Base-by-base conservation (phyloP, 1,140 invertebrate genomes). In the Leptonema lineaticorne region DNA sequence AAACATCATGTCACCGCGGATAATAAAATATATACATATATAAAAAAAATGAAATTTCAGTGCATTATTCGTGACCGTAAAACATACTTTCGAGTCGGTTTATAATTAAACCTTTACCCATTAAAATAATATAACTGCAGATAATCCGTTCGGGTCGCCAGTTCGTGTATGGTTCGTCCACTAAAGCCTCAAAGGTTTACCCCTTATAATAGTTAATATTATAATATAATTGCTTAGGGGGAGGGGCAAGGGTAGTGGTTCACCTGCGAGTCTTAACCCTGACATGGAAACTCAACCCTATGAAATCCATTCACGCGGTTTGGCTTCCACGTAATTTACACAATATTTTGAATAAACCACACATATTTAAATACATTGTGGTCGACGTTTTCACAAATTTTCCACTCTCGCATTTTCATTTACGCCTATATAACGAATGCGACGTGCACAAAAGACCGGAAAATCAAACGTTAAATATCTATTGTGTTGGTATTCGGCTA, bases 201-300 rank as follows among this genome's bases (percentile, higher is more conserved):
- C 50, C 50, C 9, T 24, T 3, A 24, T 53, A 53, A 53, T 53
- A 53, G 27, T 24, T 53, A 53, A 53, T 53, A 53, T 45, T 26
- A 41, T 41, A 41, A 4, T 24, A 22, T 53, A 53, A 53, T 53
- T 53, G 50, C 50, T 26, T 53, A 11, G 37, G 16, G n/a, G n/a
- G n/a, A n/a, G n/a, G n/a, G n/a, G n/a, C n/a, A n/a, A n/a, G n/a
- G n/a, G n/a, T 14, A 41, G 37, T 24, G 50, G 50, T 26, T 24
- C 1, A 53, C 50, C 50, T 53, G 50, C 50, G n/a, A 22, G 50
- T 16, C 50, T 53, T 53, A 53, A 53, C 20, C 8, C 50, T 53
- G 20, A 53, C 37, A 45, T 45, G 37, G 37, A 53, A 53, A 53
- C 20, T 20, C 20, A 41, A 41, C 16, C 2, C 37, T 14, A 20